These are phyloP conservation scores for Stenodema calcarata DNA, from an alignment of 2,888 invertebrate species.

Conservation along the genomic window DNA sequence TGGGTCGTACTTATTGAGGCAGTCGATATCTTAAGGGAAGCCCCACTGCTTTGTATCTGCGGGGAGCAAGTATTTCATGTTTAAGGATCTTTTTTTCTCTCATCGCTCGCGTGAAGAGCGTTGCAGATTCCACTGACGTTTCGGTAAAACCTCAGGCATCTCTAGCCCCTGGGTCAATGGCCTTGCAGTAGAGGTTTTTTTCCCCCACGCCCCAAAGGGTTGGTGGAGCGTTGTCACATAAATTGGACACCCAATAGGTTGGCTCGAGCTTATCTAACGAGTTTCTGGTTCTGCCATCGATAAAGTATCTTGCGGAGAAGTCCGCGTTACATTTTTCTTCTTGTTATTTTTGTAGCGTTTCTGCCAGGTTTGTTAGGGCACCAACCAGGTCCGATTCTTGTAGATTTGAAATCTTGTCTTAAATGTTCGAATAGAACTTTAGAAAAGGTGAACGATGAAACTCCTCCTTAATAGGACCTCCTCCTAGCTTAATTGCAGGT, in stretches of 20 bases:
- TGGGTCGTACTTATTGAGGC: too few relatives aligned
- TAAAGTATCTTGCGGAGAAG: not conserved
- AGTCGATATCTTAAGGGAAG: too few relatives aligned
- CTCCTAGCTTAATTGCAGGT: too few relatives aligned
- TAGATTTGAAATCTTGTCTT: too few relatives aligned
- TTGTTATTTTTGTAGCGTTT: not conserved
- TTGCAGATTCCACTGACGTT: not conserved
- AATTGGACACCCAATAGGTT: constrained; percentile 11
- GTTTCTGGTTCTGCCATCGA: constrained; percentile 5
- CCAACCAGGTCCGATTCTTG: too few relatives aligned
- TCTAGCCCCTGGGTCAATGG: constrained; percentile 12
- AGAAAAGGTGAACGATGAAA: too few relatives aligned
- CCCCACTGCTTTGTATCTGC: too few relatives aligned
- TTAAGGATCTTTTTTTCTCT: not conserved
- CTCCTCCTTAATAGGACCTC: too few relatives aligned
- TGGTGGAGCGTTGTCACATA: constrained; percentile 10
- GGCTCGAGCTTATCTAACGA: not conserved
- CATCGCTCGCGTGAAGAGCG: not conserved
- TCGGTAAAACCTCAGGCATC: not conserved
- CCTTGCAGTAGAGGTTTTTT: constrained; percentile 28
- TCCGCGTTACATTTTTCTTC: not conserved
- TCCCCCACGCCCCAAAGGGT: constrained; percentile 23
- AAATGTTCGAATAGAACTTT: too few relatives aligned
- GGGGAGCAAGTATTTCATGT: too few relatives aligned
- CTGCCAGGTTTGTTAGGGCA: too few relatives aligned